Evolutionary conservation across 2,888 invertebrate genomes (phyloP).

Genomic region (Trissolcus brochymenae): DNA sequence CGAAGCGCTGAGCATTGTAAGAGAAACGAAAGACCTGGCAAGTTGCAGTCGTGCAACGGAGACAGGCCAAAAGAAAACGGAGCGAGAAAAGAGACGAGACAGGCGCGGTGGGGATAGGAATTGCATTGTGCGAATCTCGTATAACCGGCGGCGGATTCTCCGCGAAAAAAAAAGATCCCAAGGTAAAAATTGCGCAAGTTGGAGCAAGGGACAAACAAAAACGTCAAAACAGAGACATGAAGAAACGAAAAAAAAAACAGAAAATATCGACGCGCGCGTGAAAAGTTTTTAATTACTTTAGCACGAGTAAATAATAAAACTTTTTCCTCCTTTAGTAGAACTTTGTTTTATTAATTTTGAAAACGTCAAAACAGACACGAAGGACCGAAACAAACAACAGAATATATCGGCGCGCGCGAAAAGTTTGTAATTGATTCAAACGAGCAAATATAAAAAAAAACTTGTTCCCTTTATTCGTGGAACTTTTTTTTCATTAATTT

Average conservation of each 20-base stretch:
- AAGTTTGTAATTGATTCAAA: too few species aligned
- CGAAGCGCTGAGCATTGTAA: constrained; percentile 3
- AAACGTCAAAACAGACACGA: too few species aligned
- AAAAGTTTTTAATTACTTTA: constrained; percentile 27
- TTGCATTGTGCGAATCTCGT: constrained; percentile 24
- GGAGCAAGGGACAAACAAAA: constrained; percentile 60
- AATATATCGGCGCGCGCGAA: too few species aligned
- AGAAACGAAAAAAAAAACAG: constrained; percentile 49
- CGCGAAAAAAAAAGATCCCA: constrained; percentile 2
- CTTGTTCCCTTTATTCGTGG: too few species aligned
- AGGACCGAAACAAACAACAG: too few species aligned
- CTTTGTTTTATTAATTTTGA: too few species aligned
- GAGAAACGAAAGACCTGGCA: constrained; percentile 24
- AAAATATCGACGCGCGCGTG: constrained; percentile 45
- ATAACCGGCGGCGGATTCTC: too few species aligned
- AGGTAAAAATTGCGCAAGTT: constrained; percentile 68
- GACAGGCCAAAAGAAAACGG: constrained; percentile 31
- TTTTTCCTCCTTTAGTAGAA: too few species aligned
- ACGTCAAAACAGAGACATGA: constrained; percentile 20
- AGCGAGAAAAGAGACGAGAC: constrained; percentile 16
- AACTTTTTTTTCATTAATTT: too few species aligned
- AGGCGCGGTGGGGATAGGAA: constrained; percentile 20
- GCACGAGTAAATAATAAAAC: too few species aligned
- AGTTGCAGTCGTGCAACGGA: constrained; percentile 27
- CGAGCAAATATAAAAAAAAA: too few species aligned